Evolutionary conservation across 1,140 invertebrate genomes (phyloP).

Genomic region (Ostrea denselamellosa): DNA sequence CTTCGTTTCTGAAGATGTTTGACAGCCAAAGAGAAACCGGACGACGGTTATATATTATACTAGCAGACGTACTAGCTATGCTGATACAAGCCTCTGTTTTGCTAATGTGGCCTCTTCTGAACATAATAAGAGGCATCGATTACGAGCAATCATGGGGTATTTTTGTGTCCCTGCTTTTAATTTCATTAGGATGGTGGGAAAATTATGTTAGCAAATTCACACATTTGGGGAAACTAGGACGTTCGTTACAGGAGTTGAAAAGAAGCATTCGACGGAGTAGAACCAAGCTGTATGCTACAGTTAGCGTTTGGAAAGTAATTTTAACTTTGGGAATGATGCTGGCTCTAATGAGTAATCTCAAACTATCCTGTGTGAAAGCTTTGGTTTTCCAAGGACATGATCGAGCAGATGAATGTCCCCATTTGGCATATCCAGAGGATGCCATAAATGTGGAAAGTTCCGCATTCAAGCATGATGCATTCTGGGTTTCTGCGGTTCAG

Average conservation of each 20-base stretch:
- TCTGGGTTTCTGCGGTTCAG: constrained; percentile 71
- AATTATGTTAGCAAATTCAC: constrained; percentile 76
- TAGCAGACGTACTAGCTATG: constrained; percentile 67
- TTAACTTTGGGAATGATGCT: constrained; percentile 69
- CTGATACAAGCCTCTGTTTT: constrained; percentile 68
- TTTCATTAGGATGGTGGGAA: constrained; percentile 77
- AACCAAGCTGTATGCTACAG: constrained; percentile 71
- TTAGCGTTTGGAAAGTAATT: constrained; percentile 74
- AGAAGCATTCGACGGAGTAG: constrained; percentile 69
- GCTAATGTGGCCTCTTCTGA: constrained; percentile 66
- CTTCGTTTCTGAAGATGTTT: constrained; percentile 70
- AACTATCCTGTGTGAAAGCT: constrained; percentile 63
- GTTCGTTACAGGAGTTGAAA: constrained; percentile 67
- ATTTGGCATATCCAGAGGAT: constrained; percentile 61
- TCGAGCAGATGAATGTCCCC: constrained; percentile 61
- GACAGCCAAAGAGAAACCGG: constrained; percentile 65
- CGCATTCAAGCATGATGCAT: constrained; percentile 61
- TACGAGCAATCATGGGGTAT: constrained; percentile 63
- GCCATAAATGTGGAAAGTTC: constrained; percentile 61
- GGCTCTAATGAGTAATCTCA: constrained; percentile 63
- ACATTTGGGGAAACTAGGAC: constrained; percentile 62
- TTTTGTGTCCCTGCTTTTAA: constrained; percentile 71
- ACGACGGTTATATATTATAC: constrained; percentile 59
- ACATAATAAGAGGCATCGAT: constrained; percentile 52
- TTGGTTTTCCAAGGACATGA: constrained; percentile 65